Evolutionary conservation across 1,140 invertebrate species (phyloP), one percentile per base, ranked within the genome.

Genomic region (Neuroterus valhalla): DNA sequence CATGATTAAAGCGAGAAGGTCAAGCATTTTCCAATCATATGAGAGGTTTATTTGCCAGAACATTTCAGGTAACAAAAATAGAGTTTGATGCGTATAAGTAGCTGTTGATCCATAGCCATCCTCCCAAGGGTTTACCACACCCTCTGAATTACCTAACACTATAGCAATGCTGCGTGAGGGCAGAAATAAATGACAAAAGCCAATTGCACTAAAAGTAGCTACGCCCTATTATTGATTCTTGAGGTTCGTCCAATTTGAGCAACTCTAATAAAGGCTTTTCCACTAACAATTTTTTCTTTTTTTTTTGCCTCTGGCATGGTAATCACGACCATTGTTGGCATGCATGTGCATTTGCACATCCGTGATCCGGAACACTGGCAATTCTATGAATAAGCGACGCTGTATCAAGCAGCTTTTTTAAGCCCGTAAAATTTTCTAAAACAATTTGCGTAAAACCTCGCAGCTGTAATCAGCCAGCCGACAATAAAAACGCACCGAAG

Each of bases 381-480:
- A 48, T 48, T 48, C 17, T n/a, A 15, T 17, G n/a, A 48, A n/a
- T n/a, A n/a, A 48, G 46, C 46, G 46, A 48, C n/a, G 46, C n/a
- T n/a, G 15, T 8, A 48, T n/a, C 3, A 6, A 48, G 46, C 17
- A 19, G 46, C 46, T 17, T 48, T 48, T 48, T 48, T 48, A 48
- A 17, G 46, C 46, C 8, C 46, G 17, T 48, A 48, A 48, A 48
- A 17, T 17, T 5, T 48, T 48, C n/a, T 48, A 19, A 15, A 48
- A 48, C 17, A n/a, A 17, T 48, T 48, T 19, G 46, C 46, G 17
- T 48, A 48, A 48, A 48, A 17, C 46, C 17, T 48, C 4, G 46
- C 1, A 17, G 46, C 46, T 48, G 46, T n/a, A 48, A 48, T 48
- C 46, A n/a, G 17, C 17, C n/a, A 8, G 46, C 46, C 17, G 46